Evolutionary conservation across 2,888 invertebrate genomes (phyloP).

Genomic region (Morpho deidamia): DNA sequence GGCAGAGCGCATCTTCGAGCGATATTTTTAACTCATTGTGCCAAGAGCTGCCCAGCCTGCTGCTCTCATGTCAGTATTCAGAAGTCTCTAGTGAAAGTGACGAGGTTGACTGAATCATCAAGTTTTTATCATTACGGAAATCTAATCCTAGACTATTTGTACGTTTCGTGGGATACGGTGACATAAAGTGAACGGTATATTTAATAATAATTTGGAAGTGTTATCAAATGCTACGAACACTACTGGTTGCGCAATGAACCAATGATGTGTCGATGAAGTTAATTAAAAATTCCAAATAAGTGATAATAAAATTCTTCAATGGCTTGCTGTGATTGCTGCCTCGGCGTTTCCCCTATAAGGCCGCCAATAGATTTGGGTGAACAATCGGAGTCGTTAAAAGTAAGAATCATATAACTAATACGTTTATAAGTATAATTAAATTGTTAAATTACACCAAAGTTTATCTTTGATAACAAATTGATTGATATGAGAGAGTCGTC

Average conservation of each 20-base stretch:
- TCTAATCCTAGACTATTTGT: background rate
- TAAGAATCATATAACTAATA: conserved; percentile 57
- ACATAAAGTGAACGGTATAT: conserved; percentile 8
- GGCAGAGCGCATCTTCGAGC: conserved; percentile 76
- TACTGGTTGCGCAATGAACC: conserved; percentile 58
- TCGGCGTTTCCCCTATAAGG: conserved; percentile 83
- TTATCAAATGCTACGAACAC: conserved; percentile 28
- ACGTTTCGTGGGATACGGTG: conserved; percentile 11
- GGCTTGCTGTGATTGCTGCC: conserved; percentile 83
- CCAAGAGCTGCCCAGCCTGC: conserved; percentile 63
- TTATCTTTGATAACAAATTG: too few species aligned
- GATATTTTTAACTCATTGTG: conserved; percentile 78
- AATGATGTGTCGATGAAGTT: conserved; percentile 33
- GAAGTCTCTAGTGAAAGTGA: conserved; percentile 67
- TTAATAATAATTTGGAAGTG: conserved; percentile 11
- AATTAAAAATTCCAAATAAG: conserved; percentile 41
- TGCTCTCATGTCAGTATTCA: conserved; percentile 62
- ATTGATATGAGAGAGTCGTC: too few species aligned
- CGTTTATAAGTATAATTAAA: too few species aligned
- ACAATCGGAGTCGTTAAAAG: conserved; percentile 87
- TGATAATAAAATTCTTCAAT: conserved; percentile 41
- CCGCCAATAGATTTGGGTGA: conserved; percentile 86
- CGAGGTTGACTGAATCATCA: conserved; percentile 34
- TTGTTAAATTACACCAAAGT: too few species aligned
- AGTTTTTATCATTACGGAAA: conserved; percentile 22